A percentile compares a stretch with the other conserved stretches of the same genome.
phyloP scores from a whole-genome alignment of 2,797 vertebrate species.

The Manis pentadactyla region DNA sequence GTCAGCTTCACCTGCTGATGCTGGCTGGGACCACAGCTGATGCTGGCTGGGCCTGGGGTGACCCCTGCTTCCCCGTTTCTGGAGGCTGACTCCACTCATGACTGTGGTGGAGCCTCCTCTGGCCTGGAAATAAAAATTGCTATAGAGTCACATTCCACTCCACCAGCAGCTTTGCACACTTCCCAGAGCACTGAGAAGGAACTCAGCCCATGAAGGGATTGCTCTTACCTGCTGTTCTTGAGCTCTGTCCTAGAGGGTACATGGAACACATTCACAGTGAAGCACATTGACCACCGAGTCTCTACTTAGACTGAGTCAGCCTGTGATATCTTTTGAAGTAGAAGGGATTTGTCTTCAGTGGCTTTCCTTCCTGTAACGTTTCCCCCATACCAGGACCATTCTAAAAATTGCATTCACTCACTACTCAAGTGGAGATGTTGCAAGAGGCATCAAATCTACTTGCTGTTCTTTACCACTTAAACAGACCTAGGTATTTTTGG shows the following conservation, averaged over 20 bases:
- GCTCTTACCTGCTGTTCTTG: background rate
- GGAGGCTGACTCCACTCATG: background rate
- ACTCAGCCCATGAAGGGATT: background rate
- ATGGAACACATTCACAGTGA: conserved; percentile 9
- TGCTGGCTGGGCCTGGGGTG: background rate
- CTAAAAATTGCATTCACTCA: background rate
- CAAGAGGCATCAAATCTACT: background rate
- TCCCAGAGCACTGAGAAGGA: background rate
- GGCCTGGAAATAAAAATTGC: conserved; percentile 4
- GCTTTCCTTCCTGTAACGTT: background rate
- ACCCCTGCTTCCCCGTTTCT: background rate
- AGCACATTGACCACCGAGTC: background rate
- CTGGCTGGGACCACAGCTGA: background rate
- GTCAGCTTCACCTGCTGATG: background rate
- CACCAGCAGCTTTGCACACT: background rate
- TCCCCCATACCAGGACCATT: background rate
- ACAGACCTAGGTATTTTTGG: background rate
- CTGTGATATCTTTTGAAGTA: conserved; percentile 9
- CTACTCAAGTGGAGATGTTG: background rate
- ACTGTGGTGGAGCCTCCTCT: background rate
- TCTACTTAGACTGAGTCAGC: background rate
- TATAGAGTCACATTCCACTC: background rate
- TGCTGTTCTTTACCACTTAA: conserved; percentile 24
- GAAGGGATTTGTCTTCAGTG: conserved; percentile 13
- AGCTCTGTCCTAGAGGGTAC: background rate